phyloP scores from a whole-genome alignment of 2,113 vertebrate genomes.

The Typhlomys cinereus region DNA sequence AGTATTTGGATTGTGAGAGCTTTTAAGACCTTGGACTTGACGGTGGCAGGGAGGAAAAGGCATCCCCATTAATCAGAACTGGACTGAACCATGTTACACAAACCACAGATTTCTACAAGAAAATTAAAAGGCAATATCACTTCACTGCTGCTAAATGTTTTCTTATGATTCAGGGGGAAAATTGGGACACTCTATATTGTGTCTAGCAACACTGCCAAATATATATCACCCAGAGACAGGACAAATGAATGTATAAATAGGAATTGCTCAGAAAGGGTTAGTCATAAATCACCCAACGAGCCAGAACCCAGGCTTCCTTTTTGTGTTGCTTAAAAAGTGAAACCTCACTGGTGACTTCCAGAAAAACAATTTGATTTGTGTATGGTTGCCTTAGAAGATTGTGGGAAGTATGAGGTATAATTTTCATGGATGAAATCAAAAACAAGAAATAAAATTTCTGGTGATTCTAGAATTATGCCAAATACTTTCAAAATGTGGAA shows the following conservation, averaged over 20 bases:
- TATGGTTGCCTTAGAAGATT: constrained; percentile 69
- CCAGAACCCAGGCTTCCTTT: constrained; percentile 66
- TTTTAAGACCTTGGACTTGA: constrained; percentile 72
- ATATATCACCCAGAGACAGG: constrained; percentile 81
- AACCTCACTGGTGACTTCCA: constrained; percentile 78
- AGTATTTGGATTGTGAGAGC: constrained; percentile 78
- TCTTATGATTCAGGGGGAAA: constrained; percentile 82
- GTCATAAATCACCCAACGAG: constrained; percentile 86
- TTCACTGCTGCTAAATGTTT: constrained; percentile 85
- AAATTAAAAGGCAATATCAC: constrained; percentile 85
- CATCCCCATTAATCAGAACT: constrained; percentile 86
- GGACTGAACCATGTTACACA: constrained; percentile 83
- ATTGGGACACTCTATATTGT: constrained; percentile 80
- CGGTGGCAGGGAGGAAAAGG: constrained; percentile 64
- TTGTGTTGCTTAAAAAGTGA: constrained; percentile 81
- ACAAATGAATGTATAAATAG: constrained; percentile 86
- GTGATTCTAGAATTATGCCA: constrained; percentile 63
- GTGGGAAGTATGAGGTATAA: constrained; percentile 69
- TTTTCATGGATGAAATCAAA: constrained; percentile 70
- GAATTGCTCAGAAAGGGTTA: constrained; percentile 82
- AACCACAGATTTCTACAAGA: constrained; percentile 79
- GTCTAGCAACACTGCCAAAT: constrained; percentile 83
- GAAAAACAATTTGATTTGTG: constrained; percentile 81
- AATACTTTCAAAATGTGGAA: constrained; percentile 62
- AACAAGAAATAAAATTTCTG: constrained; percentile 71